These are phyloP conservation scores for Euplagia quadripunctaria DNA, from an alignment of 2,888 invertebrate genomes.

Conservation along the genomic window DNA sequence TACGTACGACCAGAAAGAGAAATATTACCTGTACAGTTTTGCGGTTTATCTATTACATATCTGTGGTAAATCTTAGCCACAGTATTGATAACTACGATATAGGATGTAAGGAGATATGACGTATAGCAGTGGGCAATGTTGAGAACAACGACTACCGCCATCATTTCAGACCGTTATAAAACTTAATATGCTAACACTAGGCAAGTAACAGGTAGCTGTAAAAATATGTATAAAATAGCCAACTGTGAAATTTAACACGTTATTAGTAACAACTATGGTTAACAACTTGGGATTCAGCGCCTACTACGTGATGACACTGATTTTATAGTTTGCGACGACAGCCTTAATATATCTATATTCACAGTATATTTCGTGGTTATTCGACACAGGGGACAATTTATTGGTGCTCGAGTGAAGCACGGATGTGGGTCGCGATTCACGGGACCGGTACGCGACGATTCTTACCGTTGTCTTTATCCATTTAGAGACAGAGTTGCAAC, in stretches of 20 bases:
- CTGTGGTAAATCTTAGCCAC: neutral
- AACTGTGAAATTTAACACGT: slow-evolving; percentile 10
- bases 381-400: slow-evolving; percentile 32
- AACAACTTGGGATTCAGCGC: slow-evolving; percentile 19
- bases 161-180: neutral
- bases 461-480: slow-evolving; percentile 62
- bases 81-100: neutral
- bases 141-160: neutral
- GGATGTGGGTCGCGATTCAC: slow-evolving; percentile 27
- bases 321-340: slow-evolving; percentile 29
- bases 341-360: slow-evolving; percentile 16
- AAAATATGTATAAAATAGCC: neutral
- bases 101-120: neutral
- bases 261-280: neutral
- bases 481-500: slow-evolving; percentile 48
- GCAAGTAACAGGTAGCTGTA: neutral
- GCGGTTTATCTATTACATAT: neutral
- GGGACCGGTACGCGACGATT: slow-evolving; percentile 24
- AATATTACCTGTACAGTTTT: neutral
- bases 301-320: slow-evolving; percentile 37
- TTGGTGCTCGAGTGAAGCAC: slow-evolving; percentile 23
- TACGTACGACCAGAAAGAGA: neutral
- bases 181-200: neutral
- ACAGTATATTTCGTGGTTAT: slow-evolving; percentile 35
- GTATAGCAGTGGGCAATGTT: neutral